These are phyloP conservation scores for Papilio demoleus DNA, from an alignment of 2,888 invertebrate genomes.

Conservation along the genomic window DNA sequence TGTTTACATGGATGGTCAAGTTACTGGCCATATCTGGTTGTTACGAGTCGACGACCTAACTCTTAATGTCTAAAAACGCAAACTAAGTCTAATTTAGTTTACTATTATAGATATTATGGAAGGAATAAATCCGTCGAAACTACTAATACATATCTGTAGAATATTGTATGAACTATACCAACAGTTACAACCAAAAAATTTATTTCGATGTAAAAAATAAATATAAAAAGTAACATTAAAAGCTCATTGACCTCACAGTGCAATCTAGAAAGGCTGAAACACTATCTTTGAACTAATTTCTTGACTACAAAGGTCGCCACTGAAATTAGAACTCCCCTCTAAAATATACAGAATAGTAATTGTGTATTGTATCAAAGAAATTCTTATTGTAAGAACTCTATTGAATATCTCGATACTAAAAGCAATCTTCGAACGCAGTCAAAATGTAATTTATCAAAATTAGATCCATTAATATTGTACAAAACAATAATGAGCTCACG, in stretches of 20 bases:
- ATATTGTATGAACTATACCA: background rate
- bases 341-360: conserved; percentile 18
- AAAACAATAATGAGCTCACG: conserved; percentile 35
- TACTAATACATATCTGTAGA: background rate
- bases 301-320: conserved; percentile 5
- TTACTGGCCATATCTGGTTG: conserved; percentile 2
- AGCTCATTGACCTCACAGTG: background rate
- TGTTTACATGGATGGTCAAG: conserved; percentile 12
- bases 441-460: conserved; percentile 36
- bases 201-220: background rate
- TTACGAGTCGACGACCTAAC: background rate
- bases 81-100: background rate
- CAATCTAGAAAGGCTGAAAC: conserved; percentile 5
- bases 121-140: background rate
- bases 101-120: background rate
- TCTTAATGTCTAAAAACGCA: background rate
- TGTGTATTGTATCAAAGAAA: conserved; percentile 32
- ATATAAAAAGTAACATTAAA: conserved; percentile 1
- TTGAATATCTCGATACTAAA: conserved; percentile 28
- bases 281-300: conserved; percentile 3
- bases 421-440: conserved; percentile 20
- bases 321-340: conserved; percentile 14
- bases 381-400: conserved; percentile 30
- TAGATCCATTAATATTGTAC: conserved; percentile 36
- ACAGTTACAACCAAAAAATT: background rate